Percentiles rank a stretch among this genome's conserved stretches.
Evolutionary conservation across 2,888 invertebrate species (phyloP).

Genomic region (Acanthosepion pharaonis): DNA sequence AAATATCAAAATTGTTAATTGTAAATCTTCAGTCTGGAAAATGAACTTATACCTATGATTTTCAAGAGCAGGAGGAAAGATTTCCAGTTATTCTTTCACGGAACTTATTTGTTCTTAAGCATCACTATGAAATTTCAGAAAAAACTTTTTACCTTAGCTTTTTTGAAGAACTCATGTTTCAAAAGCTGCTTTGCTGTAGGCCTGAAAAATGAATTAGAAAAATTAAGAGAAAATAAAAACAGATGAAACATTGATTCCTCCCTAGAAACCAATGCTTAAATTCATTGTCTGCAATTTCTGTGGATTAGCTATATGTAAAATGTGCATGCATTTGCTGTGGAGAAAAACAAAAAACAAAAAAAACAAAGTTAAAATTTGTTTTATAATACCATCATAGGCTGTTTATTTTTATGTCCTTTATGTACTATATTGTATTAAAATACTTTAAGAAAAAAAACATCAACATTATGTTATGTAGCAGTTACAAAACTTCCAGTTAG

Average conservation of each 20-base stretch:
- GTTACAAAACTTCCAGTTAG: too few species aligned
- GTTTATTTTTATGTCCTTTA: too few species aligned
- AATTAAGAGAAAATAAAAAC: not conserved
- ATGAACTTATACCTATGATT: not conserved
- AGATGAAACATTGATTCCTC: not conserved
- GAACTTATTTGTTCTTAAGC: not conserved
- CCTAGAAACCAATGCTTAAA: not conserved
- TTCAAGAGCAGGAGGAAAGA: not conserved
- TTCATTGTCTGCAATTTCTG: not conserved
- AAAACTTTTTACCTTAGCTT: constrained; percentile 82
- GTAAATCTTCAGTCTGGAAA: not conserved
- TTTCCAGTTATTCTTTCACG: not conserved
- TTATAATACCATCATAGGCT: too few species aligned
- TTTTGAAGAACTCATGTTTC: constrained; percentile 98
- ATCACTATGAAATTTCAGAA: not conserved
- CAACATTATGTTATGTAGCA: too few species aligned
- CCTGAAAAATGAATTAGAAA: constrained; percentile 69
- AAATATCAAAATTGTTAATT: not conserved
- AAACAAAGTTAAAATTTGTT: not conserved
- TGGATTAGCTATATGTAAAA: not conserved
- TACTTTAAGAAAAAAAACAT: too few species aligned
- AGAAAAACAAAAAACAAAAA: not conserved
- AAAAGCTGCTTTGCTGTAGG: constrained; percentile 95
- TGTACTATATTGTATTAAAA: too few species aligned
- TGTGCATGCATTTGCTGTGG: not conserved